Conservation (phyloP, 2,797 vertebrate genomes). For the Cetoscarus ocellatus region DNA sequence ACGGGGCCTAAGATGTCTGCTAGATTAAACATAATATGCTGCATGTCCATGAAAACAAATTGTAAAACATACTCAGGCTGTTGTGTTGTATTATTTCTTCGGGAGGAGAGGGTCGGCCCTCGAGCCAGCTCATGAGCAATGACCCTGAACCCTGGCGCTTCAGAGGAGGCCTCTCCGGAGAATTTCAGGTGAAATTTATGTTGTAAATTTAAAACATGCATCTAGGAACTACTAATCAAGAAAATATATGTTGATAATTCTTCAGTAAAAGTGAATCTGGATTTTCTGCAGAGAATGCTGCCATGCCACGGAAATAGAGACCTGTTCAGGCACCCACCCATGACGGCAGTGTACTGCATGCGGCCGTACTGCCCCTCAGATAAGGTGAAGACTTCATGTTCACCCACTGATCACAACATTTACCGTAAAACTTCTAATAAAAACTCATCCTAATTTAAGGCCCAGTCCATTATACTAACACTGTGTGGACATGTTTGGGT, state of each 20-base stretch:
- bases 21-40: neutral
- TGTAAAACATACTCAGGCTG: neutral
- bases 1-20: neutral
- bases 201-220: neutral
- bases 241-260: neutral
- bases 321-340: constrained; percentile 93
- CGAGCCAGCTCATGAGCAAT: constrained; percentile 91
- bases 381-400: constrained; percentile 84
- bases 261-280: neutral
- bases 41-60: neutral
- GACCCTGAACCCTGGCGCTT: constrained; percentile 99
- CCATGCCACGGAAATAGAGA: constrained; percentile 97
- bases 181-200: constrained; percentile 89
- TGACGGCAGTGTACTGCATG: constrained; percentile 92
- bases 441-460: no score
- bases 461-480: no score
- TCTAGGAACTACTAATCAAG: neutral
- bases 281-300: constrained; percentile 90
- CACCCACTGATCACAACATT: neutral
- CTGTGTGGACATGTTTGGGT: neutral
- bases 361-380: constrained; percentile 92
- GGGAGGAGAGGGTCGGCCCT: constrained; percentile 93
- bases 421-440: no score
- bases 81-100: constrained; percentile 85
- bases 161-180: constrained; percentile 98